Conservation (phyloP, 1,140 invertebrate genomes). For the Triops cancriformis region DNA sequence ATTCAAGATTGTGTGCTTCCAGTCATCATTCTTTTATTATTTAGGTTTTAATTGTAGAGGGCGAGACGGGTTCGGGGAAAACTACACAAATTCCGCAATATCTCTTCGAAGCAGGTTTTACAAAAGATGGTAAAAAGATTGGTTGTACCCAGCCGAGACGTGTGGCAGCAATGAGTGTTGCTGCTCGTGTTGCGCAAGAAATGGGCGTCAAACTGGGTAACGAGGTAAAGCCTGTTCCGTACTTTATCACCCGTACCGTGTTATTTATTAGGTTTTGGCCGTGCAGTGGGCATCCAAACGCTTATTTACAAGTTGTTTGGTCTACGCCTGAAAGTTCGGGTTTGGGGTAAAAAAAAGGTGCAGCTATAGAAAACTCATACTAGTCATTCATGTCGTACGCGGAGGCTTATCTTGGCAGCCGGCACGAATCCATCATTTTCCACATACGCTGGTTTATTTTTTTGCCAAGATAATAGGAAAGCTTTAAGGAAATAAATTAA, state of each 20-base stretch:
- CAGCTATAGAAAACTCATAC: background rate
- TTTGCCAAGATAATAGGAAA: background rate
- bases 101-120: constrained; percentile 83
- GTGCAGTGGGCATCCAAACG: background rate
- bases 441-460: background rate
- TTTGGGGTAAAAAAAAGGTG: background rate
- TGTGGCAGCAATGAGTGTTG: constrained; percentile 72
- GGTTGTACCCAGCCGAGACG: constrained; percentile 66
- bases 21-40: constrained; percentile 33
- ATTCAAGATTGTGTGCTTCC: too few species aligned
- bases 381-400: background rate
- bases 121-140: constrained; percentile 68
- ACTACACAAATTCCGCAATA: constrained; percentile 99
- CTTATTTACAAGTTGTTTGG: background rate
- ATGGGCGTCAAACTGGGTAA: constrained; percentile 59
- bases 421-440: background rate
- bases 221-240: constrained; percentile 36
- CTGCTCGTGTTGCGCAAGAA: constrained; percentile 53
- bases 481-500: background rate
- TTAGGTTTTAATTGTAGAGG: constrained; percentile 83
- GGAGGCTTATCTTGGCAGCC: background rate
- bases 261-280: background rate
- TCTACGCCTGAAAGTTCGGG: background rate
- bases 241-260: background rate
- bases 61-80: constrained; percentile 96